Percentiles rank a stretch among this genome's conserved stretches.
Conservation (phyloP, 64 coral and sea anemone species). For the Stichodactyla helianthus region DNA sequence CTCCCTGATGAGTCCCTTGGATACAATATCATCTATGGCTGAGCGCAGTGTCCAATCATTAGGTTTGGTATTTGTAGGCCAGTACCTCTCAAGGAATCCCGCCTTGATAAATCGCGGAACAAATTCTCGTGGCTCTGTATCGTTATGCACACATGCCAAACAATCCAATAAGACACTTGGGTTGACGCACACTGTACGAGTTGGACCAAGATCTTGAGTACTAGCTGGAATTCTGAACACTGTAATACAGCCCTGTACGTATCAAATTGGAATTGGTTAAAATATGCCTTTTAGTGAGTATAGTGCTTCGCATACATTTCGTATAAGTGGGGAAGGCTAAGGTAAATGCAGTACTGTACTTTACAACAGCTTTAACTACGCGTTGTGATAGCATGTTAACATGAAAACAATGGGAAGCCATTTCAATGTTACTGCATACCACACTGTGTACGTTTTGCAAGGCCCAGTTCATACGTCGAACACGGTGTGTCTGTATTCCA, state of each 20-base stretch:
- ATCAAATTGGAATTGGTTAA: background rate
- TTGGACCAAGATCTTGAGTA: slow-evolving; percentile 31
- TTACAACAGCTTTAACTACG: too few species aligned
- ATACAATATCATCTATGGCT: slow-evolving; percentile 91
- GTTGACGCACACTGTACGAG: slow-evolving; percentile 56
- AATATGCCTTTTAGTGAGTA: too few species aligned
- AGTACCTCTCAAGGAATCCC: slow-evolving; percentile 66
- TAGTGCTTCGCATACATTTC: too few species aligned
- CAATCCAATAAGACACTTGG: slow-evolving; percentile 66
- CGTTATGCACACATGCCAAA: slow-evolving; percentile 70
- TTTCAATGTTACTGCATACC: too few species aligned
- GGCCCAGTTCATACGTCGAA: too few species aligned
- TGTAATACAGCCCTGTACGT: slow-evolving; percentile 60
- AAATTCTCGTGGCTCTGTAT: slow-evolving; percentile 78
- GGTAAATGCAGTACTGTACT: too few species aligned
- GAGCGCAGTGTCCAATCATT: slow-evolving; percentile 96
- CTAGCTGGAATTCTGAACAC: slow-evolving; percentile 53
- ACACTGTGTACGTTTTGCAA: too few species aligned
- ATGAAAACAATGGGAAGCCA: too few species aligned
- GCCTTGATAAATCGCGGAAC: slow-evolving; percentile 85
- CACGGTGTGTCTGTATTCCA: too few species aligned
- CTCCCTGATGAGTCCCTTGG: slow-evolving; percentile 87
- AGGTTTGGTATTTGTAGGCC: slow-evolving; percentile 84
- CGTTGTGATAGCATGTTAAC: too few species aligned
- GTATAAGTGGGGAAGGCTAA: too few species aligned